Conservation (phyloP, 2,113 vertebrate genomes). For the Propithecus coquereli region DNA sequence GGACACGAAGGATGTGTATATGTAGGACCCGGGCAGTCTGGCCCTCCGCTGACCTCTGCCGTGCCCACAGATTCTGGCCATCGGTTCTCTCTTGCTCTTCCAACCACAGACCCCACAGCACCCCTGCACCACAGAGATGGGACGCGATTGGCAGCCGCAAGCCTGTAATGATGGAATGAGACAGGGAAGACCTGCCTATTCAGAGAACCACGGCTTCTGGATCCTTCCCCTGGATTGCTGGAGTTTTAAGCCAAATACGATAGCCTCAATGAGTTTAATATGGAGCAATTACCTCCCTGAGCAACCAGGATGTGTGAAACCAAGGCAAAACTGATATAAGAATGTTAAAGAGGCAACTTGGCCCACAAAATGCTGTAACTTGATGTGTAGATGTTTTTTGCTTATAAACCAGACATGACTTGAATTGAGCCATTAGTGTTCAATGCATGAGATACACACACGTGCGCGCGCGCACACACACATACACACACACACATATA, state of each 20-base stretch:
- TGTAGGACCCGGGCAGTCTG: not conserved
- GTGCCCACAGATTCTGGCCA: not conserved
- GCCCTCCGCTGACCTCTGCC: not conserved
- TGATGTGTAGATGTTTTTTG: accelerated
- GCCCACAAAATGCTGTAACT: not conserved
- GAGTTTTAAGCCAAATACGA: not conserved
- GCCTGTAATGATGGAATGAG: not conserved
- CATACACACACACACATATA: not conserved
- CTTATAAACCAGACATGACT: not conserved
- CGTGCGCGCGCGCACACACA: no score
- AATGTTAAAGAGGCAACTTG: accelerated
- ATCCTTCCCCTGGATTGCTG: not conserved
- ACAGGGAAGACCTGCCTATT: not conserved
- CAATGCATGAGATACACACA: no score
- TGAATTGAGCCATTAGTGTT: not conserved
- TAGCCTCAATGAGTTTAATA: not conserved
- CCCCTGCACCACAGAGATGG: no score
- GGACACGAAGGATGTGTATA: accelerated
- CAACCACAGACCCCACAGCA: no score
- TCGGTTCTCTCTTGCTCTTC: not conserved
- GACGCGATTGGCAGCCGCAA: not conserved
- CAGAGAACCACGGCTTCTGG: not conserved
- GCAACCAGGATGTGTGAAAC: not conserved
- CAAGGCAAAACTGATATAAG: not conserved
- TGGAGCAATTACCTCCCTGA: not conserved